Evolutionary conservation across 2,888 invertebrate species (phyloP), one percentile per base, ranked within the genome.

Genomic region (Phyllotreta cruciferae): DNA sequence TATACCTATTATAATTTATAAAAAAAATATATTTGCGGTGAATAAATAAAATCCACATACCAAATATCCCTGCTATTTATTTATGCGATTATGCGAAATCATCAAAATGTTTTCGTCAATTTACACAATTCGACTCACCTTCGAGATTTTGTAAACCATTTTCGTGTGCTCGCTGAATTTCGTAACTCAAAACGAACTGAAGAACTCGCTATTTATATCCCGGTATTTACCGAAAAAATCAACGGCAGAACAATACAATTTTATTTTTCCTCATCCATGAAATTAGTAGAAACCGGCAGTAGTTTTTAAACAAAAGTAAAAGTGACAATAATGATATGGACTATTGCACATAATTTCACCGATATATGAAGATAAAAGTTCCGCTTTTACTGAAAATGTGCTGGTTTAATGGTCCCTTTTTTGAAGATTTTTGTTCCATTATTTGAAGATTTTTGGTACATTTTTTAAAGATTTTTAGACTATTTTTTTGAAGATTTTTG

Each of bases 251-350:
- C n/a, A 41, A 9, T 41, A 41, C 2, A 5, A 41, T 5, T n/a
- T 41, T 41, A n/a, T 41, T 41, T 8, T 7, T 41, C 41, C 9
- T 10, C 41, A 41, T 41, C 41, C 41, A 41, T 41, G 41, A 41
- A 41, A 41, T 41, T 41, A 5, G 9, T 41, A 41, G 41, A 41
- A 41, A 41, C 10, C 10, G 9, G 10, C 41, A 41, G 9, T 9
- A 10, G 9, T 41, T 10, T 41, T 41, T 41, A n/a, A 41, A 41
- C 9, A n/a, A 41, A 10, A 41, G 41, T 41, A 41, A 41, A 41
- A 41, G 41, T 41, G 41, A n/a, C 10, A 10, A 24, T 24, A 24
- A 24, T 24, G 24, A 24, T 24, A 24, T 24, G 24, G 24, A 24
- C 24, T 24, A 24, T 24, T 24, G 24, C 24, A 4, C 24, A 24